Evolutionary conservation across 2,797 vertebrate genomes (phyloP), one percentile per base, ranked within the genome.

Genomic region (Luscinia luscinia): DNA sequence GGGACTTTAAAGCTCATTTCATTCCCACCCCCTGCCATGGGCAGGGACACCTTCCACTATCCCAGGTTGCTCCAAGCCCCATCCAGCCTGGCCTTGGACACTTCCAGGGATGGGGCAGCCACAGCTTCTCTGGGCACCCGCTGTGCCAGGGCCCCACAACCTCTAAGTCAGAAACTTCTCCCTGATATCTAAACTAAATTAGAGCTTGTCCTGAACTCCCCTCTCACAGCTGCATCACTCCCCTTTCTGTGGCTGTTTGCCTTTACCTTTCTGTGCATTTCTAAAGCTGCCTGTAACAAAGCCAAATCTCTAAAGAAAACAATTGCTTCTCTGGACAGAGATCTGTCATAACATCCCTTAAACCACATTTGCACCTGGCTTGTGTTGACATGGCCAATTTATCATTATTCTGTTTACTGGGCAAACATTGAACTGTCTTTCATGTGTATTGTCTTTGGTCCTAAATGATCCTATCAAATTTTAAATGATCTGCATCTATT

Each of bases 361-460:
- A 91, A 91, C 55, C 22, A 9, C 38, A 28, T 90, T 91, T 91
- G 81, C 68, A 76, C 82, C 82, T 48, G 81, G 69, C 23, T 76
- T 87, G 76, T 40, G 70, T 82, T 81, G 77, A 85, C 92, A 80
- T 27, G 51, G 38, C 80, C 40, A 64, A 90, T 96, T 90, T 69
- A 90, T 95, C 93, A 87, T 85, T 76, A 88, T 90, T 94, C 80
- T 80, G 45, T 94, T 91, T 87, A 49, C 84, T 88, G 4, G 28
- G 32, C 61, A 82, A 95, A 75, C 61, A 12, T 3, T 32, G 84
- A 88, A 74, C 70, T 46, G 32, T 63, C 70, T 92, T 76, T 89
- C 8, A 3, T 9, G 4, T 57, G 49, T 51, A 14, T 61, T 93
- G 59, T 81, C 68, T 90, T 80, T 69, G 79, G 20, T 93, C 79